Conservation (phyloP, 2,113 vertebrate species). For the Actinemys pallida region DNA sequence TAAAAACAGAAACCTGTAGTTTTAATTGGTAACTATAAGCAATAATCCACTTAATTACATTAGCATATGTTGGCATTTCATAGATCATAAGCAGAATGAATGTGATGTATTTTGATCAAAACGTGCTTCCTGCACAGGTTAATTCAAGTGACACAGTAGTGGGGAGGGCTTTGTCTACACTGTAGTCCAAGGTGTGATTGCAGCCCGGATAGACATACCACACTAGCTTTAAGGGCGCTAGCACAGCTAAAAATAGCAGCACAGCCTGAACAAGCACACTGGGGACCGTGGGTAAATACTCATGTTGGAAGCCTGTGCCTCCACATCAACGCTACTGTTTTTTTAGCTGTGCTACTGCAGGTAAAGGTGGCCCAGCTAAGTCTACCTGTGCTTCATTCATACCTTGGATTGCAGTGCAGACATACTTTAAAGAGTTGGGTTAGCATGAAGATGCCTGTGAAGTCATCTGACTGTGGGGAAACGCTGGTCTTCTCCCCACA, state of each 20-base stretch:
- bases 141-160: not conserved
- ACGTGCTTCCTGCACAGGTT: not conserved
- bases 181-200: not conserved
- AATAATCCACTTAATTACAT: not conserved
- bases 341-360: not conserved
- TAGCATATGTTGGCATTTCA: not conserved
- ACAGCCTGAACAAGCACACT: not conserved
- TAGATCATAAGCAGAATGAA: not conserved
- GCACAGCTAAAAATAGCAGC: not conserved
- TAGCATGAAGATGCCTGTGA: not conserved
- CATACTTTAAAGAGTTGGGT: not conserved
- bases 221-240: not conserved
- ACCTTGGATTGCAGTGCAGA: not conserved
- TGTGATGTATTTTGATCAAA: fast-evolving
- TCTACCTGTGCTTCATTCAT: not conserved
- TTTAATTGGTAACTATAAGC: not conserved
- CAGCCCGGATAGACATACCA: not conserved
- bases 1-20: not conserved
- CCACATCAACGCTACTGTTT: not conserved
- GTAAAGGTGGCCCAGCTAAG: not conserved
- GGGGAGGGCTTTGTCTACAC: not conserved
- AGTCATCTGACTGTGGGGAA: not conserved
- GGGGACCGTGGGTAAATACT: not conserved
- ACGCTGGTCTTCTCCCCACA: not conserved
- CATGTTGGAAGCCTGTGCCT: not conserved